Evolutionary conservation across 2,113 vertebrate genomes (phyloP).

Genomic region (Crocuta crocuta): DNA sequence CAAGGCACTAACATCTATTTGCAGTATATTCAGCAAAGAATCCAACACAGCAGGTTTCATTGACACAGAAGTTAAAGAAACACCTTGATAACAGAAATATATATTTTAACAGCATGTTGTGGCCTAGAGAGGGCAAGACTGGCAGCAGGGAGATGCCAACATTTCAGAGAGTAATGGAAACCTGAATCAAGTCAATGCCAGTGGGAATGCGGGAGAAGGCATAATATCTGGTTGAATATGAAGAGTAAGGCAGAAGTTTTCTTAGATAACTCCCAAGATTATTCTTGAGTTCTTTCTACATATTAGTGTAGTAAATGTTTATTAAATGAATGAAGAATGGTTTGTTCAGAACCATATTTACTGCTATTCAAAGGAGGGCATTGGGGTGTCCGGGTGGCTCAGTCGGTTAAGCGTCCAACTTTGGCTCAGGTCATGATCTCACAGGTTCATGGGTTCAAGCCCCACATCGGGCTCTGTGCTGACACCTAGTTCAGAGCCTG

Average conservation of each 20-base stretch:
- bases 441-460: too few species aligned
- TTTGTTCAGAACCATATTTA: background rate
- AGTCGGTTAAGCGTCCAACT: too few species aligned
- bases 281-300: background rate
- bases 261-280: background rate
- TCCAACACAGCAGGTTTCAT: background rate
- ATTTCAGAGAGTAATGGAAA: constrained; percentile 30
- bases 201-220: background rate
- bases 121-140: background rate
- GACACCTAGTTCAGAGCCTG: too few species aligned
- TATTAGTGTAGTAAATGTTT: constrained; percentile 35
- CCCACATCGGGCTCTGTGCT: too few species aligned
- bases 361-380: background rate
- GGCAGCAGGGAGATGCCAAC: background rate
- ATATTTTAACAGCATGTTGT: constrained; percentile 11
- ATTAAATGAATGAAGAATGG: constrained; percentile 19
- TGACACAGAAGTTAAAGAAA: constrained; percentile 1
- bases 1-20: background rate
- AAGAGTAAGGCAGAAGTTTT: constrained; percentile 28
- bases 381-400: too few species aligned
- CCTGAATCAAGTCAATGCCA: background rate
- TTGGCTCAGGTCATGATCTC: too few species aligned
- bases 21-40: background rate
- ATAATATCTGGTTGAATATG: background rate
- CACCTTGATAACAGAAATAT: background rate